phyloP scores from a whole-genome alignment of 2,113 vertebrate species.

The Pampusana beccarii region DNA sequence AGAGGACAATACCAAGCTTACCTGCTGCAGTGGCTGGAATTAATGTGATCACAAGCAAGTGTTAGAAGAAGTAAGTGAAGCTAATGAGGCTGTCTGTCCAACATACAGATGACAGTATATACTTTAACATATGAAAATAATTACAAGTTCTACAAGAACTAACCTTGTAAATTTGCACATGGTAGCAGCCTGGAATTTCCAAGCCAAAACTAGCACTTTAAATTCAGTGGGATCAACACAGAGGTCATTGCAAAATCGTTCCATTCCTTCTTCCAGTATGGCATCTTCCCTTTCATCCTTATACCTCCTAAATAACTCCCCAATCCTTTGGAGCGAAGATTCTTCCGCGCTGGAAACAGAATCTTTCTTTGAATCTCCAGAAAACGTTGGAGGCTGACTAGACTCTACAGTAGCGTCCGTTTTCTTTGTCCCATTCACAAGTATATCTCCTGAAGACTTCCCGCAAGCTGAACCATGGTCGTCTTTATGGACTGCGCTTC shows the following conservation, averaged over 20 bases:
- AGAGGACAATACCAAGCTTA: background rate
- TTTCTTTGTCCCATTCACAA: slow-evolving; percentile 94
- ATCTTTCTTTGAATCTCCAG: slow-evolving; percentile 82
- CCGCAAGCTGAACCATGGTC: slow-evolving; percentile 78
- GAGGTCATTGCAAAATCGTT: slow-evolving; percentile 95
- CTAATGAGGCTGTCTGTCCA: slow-evolving; percentile 7
- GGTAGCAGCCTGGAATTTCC: slow-evolving; percentile 99
- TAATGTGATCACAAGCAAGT: background rate
- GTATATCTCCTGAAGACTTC: slow-evolving; percentile 86
- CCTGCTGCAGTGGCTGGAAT: background rate
- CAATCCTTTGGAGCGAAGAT: slow-evolving; percentile 85
- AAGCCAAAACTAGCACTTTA: slow-evolving; percentile 94
- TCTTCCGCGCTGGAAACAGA: slow-evolving; percentile 77
- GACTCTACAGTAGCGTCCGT: slow-evolving; percentile 82
- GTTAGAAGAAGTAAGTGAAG: slow-evolving; percentile 18
- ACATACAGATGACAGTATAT: slow-evolving; percentile 20
- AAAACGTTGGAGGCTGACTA: slow-evolving; percentile 71
- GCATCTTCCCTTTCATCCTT: slow-evolving; percentile 95
- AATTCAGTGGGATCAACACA: slow-evolving; percentile 98
- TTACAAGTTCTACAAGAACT: slow-evolving; percentile 67
- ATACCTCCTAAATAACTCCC: slow-evolving; percentile 91
- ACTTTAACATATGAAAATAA: slow-evolving; percentile 58
- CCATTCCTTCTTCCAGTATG: slow-evolving; percentile 99
- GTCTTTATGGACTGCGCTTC: slow-evolving; percentile 84
- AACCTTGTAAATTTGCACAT: slow-evolving; percentile 99